phyloP scores from a whole-genome alignment of 2,797 vertebrate genomes.

The Gorsachius magnificus region DNA sequence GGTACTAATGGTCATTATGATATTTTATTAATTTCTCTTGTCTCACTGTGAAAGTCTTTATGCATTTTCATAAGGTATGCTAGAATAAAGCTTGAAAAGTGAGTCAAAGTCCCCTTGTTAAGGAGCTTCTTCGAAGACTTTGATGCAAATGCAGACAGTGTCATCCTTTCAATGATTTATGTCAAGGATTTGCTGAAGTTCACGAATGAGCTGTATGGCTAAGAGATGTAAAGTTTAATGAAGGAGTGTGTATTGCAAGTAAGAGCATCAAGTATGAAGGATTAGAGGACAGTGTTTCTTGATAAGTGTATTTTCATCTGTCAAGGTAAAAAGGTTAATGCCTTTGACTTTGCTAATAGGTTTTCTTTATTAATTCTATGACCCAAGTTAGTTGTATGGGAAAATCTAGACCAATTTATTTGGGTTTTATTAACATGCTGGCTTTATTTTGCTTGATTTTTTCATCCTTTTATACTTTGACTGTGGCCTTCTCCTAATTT shows the following conservation, averaged over 20 bases:
- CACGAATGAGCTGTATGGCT: background rate
- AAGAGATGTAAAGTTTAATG: slow-evolving; percentile 43
- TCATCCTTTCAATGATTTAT: background rate
- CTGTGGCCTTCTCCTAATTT: background rate
- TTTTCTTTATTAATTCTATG: slow-evolving; percentile 22
- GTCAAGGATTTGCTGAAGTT: slow-evolving; percentile 32
- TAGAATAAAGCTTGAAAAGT: background rate
- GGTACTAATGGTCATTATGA: background rate
- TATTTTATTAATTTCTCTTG: background rate
- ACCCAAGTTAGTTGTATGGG: background rate
- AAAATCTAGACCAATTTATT: background rate
- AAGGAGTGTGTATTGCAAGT: background rate
- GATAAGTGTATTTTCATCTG: slow-evolving; percentile 45
- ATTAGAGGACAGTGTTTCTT: slow-evolving; percentile 18
- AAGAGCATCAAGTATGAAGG: background rate
- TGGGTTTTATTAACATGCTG: background rate
- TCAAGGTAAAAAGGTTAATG: slow-evolving; percentile 36
- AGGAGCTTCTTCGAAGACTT: background rate
- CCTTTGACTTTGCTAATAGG: slow-evolving; percentile 19
- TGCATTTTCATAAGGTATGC: background rate
- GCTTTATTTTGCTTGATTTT: background rate
- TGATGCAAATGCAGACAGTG: background rate
- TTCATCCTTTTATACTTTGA: background rate
- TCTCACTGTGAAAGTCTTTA: background rate
- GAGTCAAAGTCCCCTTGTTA: background rate